Evolutionary conservation across 2,888 invertebrate species (phyloP).

Genomic region (Apotomis turbidana): DNA sequence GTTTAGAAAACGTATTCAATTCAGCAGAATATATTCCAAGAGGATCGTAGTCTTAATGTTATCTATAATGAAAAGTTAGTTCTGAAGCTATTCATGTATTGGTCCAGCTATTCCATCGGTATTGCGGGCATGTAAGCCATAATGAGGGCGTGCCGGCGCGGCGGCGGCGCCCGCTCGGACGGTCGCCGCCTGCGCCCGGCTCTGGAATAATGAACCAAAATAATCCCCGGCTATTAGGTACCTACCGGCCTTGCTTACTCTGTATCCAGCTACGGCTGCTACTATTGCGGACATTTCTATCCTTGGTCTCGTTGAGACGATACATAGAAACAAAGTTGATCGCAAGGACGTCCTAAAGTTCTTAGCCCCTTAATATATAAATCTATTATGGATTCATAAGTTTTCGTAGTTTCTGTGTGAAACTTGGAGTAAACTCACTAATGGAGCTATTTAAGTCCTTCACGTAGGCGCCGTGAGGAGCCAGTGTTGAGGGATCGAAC

Average conservation of each 20-base stretch:
- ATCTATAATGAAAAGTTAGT: conserved; percentile 17
- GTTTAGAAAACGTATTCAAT: not conserved
- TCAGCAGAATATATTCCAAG: not conserved
- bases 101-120: conserved; percentile 23
- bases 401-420: conserved; percentile 47
- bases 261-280: not conserved
- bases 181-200: not conserved
- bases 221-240: not conserved
- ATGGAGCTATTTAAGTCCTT: conserved; percentile 60
- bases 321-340: not conserved
- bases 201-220: conserved; percentile 10
- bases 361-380: conserved; percentile 27
- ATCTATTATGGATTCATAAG: conserved; percentile 34
- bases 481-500: conserved; percentile 49
- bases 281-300: not conserved
- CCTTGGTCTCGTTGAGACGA: not conserved
- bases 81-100: conserved; percentile 10
- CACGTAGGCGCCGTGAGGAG: conserved; percentile 54
- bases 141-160: conserved; percentile 20
- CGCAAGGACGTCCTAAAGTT: conserved; percentile 14
- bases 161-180: not conserved
- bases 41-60: not conserved
- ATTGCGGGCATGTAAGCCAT: conserved; percentile 27
- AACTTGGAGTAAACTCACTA: conserved; percentile 56
- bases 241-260: not conserved